phyloP scores from a whole-genome alignment of 2,113 vertebrate genomes.

The Tachysurus fulvidraco region DNA sequence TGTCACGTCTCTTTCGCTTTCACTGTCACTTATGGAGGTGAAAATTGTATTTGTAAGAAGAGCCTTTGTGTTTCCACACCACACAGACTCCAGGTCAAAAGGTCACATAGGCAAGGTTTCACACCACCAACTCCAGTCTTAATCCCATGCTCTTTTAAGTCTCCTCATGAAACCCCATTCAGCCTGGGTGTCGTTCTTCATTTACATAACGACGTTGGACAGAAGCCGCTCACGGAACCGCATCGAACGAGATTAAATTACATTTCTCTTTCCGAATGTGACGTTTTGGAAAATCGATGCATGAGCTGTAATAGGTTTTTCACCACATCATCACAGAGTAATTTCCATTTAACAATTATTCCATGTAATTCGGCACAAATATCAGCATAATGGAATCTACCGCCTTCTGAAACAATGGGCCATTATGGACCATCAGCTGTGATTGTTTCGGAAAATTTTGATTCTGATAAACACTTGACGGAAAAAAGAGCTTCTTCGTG shows the following conservation, averaged over 20 bases:
- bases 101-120: not conserved
- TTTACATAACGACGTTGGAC: not conserved
- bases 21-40: too few relatives aligned
- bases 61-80: not conserved
- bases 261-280: constrained; percentile 27
- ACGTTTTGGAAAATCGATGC: not conserved
- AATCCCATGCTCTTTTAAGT: not conserved
- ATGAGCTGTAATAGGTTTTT: constrained; percentile 17
- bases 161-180: not conserved
- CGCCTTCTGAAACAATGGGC: constrained; percentile 24
- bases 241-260: constrained; percentile 9
- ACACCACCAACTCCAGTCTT: not conserved
- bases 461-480: constrained; percentile 4
- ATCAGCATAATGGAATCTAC: constrained; percentile 7
- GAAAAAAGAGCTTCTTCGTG: not conserved
- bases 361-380: not conserved
- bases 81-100: not conserved
- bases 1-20: too few relatives aligned
- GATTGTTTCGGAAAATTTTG: constrained; percentile 36
- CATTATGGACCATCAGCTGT: constrained; percentile 33
- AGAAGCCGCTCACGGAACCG: constrained; percentile 9
- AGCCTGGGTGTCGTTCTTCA: not conserved
- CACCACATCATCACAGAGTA: not conserved
- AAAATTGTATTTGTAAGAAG: not conserved
- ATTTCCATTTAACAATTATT: constrained; percentile 34